phyloP scores from a whole-genome alignment of 2,113 vertebrate genomes.

The Halcyon malimbica region DNA sequence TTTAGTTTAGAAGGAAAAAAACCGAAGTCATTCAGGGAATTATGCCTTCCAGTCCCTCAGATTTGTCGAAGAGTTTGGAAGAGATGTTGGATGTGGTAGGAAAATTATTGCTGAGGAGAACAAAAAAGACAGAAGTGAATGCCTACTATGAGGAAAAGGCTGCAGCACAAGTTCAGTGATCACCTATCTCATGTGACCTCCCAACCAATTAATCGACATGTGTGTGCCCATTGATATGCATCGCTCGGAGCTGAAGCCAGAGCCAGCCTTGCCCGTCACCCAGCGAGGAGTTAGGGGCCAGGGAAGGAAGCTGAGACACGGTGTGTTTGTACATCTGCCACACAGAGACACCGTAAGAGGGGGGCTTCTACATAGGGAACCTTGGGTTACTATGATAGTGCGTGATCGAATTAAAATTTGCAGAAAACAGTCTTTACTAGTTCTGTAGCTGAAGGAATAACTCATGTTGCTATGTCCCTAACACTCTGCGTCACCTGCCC shows the following conservation, averaged over 20 bases:
- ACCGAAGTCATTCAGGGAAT: background rate
- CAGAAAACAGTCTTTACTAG: background rate
- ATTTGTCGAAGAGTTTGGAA: background rate
- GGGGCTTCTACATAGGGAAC: fast-evolving
- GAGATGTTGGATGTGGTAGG: background rate
- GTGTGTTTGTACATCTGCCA: background rate
- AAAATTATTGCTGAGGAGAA: background rate
- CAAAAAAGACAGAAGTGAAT: background rate
- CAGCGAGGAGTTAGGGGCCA: fast-evolving
- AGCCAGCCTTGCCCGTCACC: background rate
- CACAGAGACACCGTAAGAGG: background rate
- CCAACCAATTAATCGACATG: background rate
- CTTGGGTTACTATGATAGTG: background rate
- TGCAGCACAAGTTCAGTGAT: background rate
- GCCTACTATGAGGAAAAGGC: background rate
- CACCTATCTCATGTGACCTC: background rate
- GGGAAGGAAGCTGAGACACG: background rate
- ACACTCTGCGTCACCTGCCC: fast-evolving
- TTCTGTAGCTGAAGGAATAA: background rate
- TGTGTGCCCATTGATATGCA: fast-evolving
- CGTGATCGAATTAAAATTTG: background rate
- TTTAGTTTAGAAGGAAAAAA: background rate
- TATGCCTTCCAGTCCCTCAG: background rate
- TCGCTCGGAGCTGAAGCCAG: background rate
- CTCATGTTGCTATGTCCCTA: fast-evolving